Percentiles rank a stretch among this genome's conserved stretches.
Evolutionary conservation across 2,888 invertebrate species (phyloP).

Genomic region (Chrysolina haemoptera): DNA sequence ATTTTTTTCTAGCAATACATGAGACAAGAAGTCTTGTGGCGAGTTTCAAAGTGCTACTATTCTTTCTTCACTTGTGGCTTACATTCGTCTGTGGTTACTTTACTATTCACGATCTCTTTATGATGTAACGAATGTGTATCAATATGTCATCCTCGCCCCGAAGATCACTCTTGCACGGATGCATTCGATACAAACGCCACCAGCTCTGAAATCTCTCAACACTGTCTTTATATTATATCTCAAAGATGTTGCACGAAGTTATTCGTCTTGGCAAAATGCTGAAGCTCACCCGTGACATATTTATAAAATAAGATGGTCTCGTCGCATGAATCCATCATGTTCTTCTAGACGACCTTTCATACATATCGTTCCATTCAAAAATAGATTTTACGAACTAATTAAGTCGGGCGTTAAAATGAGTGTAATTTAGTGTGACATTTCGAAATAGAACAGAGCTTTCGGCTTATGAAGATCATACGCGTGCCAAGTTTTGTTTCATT

Average conservation of each 20-base stretch:
- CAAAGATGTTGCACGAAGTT: conserved; percentile 20
- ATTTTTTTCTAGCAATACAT: no score
- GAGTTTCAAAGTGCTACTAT: no score
- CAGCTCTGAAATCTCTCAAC: not conserved
- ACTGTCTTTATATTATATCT: conserved; percentile 18
- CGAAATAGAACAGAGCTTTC: conserved; percentile 17
- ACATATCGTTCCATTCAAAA: conserved; percentile 17
- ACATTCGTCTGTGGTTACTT: no score
- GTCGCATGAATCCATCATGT: conserved; percentile 14
- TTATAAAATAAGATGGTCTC: conserved; percentile 50
- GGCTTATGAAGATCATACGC: conserved; percentile 9
- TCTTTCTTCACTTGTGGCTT: no score
- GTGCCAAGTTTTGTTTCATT: conserved; percentile 14
- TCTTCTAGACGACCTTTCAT: conserved; percentile 14
- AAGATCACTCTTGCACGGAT: not conserved
- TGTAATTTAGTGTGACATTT: conserved; percentile 19
- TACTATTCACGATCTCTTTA: no score
- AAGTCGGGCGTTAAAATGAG: conserved; percentile 14
- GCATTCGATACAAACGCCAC: not conserved
- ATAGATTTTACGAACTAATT: conserved; percentile 20
- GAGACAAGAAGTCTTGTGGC: no score
- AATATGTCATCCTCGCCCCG: not conserved
- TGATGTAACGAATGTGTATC: not conserved
- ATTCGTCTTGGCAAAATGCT: conserved; percentile 44
- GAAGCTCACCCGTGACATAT: conserved; percentile 50